Base-by-base conservation (phyloP, 92 coral and sea anemone species). In the Palythoa grandiflora region DNA sequence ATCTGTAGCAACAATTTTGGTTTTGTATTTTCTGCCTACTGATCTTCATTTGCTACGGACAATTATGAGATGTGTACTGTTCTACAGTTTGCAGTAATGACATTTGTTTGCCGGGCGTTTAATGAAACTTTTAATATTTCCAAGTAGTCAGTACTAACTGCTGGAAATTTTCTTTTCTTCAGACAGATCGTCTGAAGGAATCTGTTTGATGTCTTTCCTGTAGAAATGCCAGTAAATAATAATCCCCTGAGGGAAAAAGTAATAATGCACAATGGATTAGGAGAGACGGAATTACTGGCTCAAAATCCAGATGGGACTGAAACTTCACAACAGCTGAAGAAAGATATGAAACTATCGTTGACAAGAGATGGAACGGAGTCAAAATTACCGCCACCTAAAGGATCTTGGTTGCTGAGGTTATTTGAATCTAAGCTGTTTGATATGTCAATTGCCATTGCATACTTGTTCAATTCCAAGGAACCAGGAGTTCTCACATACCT, bases 381-480 rank as follows among this genome's bases (percentile, higher is more conserved):
- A 0, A 87, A 87, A 6, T 90, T 95, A 17, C 98, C 98, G 1
- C 98, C 98, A 28, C 98, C 98, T 3, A 95, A 91, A 81, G 94
- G 98, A 65, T 95, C 98, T 4, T 95, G 98, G 98, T 71, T 97
- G 36, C 90, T 97, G 52, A 91, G 99, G 20, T 89, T 97, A 50
- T 97, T 97, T 84, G 99, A 97, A 50, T 97, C 99, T 1, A 97
- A 97, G 85, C 88, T 97, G 28, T 97, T 97, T 86, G 98, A 97
- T 75, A 97, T 97, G 99, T 97, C 99, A 8, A 95, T 97, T 77
- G 99, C 99, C 28, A 94, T 97, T 39, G 97, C 99, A 35, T 97
- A 97, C 84, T 88, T 97, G 88, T 97, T 97, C 84, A 95, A 97
- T 75, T 97, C 99, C 80, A 97, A 97, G 83, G 99, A 97, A 79